A percentile compares a stretch with the other conserved stretches of the same genome.
These are phyloP conservation scores for Trachemys scripta DNA, from an alignment of 2,113 vertebrate genomes.

Conservation along the genomic window DNA sequence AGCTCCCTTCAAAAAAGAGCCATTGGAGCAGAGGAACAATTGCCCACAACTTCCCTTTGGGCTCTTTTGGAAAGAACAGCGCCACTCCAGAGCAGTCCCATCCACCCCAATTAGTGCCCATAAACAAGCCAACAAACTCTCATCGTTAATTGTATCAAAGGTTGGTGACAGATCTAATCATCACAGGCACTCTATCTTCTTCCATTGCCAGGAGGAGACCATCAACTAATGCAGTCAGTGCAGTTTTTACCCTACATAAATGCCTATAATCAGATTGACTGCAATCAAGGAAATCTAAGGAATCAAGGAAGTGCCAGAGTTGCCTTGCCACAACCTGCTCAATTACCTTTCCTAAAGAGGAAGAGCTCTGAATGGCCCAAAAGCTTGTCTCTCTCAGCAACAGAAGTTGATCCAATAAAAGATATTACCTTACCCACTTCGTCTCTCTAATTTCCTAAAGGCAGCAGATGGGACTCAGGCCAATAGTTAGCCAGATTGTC, in stretches of 20 bases:
- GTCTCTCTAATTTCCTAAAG: neutral
- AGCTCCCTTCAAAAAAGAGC: neutral
- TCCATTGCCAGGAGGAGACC: neutral
- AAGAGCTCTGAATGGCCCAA: neutral
- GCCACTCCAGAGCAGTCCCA: neutral
- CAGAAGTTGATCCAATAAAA: neutral
- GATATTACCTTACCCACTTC: neutral
- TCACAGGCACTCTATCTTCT: neutral
- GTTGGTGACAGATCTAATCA: neutral
- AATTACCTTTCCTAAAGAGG: neutral
- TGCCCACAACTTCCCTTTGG: neutral
- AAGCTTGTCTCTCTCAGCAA: neutral
- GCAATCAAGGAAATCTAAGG: neutral
- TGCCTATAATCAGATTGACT: neutral
- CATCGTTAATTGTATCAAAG: neutral
- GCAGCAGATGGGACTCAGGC: neutral
- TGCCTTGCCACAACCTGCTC: neutral
- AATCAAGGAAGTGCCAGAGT: neutral
- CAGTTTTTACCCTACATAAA: neutral
- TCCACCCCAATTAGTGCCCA: neutral
- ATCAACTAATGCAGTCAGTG: neutral
- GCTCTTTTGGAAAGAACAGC: neutral
- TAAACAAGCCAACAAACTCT: neutral
- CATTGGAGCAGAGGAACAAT: rapidly evolving
- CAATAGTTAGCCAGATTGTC: neutral